phyloP scores from a whole-genome alignment of 37 sponge, comb jelly and placozoan genomes.

The Haliclona indistincta region DNA sequence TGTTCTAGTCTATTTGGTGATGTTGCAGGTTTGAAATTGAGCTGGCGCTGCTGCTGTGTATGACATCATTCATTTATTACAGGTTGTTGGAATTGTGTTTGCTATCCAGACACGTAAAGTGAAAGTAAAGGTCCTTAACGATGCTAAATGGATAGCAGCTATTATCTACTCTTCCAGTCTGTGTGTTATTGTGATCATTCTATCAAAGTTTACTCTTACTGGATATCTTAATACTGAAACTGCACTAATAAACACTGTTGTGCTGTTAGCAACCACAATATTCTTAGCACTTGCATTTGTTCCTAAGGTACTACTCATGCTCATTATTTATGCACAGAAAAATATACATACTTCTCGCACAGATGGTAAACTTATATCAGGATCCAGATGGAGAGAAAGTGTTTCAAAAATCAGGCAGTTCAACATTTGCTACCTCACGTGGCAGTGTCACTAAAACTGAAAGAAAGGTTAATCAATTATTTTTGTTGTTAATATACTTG shows the following conservation, averaged over 20 bases:
- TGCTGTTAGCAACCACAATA: background rate
- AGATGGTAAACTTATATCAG: constrained; percentile 1
- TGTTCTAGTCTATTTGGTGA: too few species aligned
- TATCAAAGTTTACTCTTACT: background rate
- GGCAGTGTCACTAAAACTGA: too few species aligned
- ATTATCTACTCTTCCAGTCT: constrained; percentile 1
- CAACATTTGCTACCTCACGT: too few species aligned
- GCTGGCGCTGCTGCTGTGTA: too few species aligned
- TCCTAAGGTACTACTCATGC: constrained; percentile 4
- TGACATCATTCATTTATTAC: too few species aligned
- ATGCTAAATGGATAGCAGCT: constrained; percentile 10
- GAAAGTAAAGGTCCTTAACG: constrained; percentile 4
- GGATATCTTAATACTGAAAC: background rate
- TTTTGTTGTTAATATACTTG: too few species aligned
- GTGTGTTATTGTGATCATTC: background rate
- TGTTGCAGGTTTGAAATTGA: too few species aligned
- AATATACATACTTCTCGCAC: too few species aligned
- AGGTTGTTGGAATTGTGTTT: background rate
- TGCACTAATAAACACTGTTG: background rate
- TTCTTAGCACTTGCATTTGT: background rate
- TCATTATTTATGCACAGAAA: too few species aligned
- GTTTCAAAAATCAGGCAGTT: background rate
- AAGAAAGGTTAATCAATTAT: too few species aligned
- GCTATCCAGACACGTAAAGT: constrained; percentile 6
- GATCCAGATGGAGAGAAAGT: constrained; percentile 3